phyloP scores from a whole-genome alignment of 2,113 vertebrate genomes.

The Galeopterus variegatus region DNA sequence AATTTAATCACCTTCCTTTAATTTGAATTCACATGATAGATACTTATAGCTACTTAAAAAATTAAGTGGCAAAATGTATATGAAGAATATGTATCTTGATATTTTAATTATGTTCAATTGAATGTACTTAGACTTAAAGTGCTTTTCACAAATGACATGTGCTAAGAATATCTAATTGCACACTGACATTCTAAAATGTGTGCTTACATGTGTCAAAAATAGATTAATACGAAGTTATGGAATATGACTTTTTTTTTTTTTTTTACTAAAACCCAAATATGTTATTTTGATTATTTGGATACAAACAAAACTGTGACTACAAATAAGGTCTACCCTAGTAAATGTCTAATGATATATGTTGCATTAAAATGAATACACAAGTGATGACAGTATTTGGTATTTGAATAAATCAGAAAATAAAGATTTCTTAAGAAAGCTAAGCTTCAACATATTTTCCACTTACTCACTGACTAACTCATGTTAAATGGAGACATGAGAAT shows the following conservation, averaged over 20 bases:
- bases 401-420: constrained; percentile 62
- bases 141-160: constrained; percentile 85
- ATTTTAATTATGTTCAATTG: constrained; percentile 87
- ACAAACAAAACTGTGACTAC: constrained; percentile 66
- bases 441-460: constrained; percentile 1
- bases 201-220: constrained; percentile 82
- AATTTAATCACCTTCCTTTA: constrained; percentile 82
- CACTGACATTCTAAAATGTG: constrained; percentile 82
- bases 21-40: constrained; percentile 83
- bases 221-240: constrained; percentile 80
- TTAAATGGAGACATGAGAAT: constrained; percentile 45
- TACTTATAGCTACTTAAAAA: constrained; percentile 85
- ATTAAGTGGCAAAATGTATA: constrained; percentile 85
- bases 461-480: constrained; percentile 32
- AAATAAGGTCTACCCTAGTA: constrained; percentile 55
- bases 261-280: constrained; percentile 73
- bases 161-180: constrained; percentile 86
- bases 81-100: constrained; percentile 85
- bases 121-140: constrained; percentile 83
- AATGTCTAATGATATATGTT: constrained; percentile 53
- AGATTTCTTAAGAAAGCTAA: constrained; percentile 57
- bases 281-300: constrained; percentile 75
- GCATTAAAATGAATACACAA: constrained; percentile 23
- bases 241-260: constrained; percentile 59
- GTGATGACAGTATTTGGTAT: constrained; percentile 2